Base-by-base conservation (phyloP, 2,888 invertebrate species). In the Colostygia pectinataria region DNA sequence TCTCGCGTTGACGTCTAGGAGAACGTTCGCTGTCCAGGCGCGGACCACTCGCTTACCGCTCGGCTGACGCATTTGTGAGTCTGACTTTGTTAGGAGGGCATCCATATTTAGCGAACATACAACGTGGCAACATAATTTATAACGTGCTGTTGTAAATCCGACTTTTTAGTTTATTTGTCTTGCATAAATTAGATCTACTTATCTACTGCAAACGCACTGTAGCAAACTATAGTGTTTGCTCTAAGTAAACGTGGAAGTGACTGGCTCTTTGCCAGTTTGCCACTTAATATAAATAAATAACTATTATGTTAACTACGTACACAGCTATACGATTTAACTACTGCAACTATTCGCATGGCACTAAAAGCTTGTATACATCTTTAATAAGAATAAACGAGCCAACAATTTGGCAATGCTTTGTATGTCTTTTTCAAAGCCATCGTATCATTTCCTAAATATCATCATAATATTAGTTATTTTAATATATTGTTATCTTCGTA, bases 281-380 rank as follows among this genome's bases (percentile, higher is more conserved):
- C 42, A 52, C 52, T 52, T 52, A 37, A 52, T 46, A 41, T 42
- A 39, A 34, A 52, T 46, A 46, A 38, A 52, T 39, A 41, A 43
- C 23, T 28, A 18, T 28, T 42, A 39, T 13, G 25, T 32, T 28
- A 38, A 32, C 32, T 45, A 39, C 8, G 6, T 20, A 20, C 1
- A 27, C 33, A 24, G n/a, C 18, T 33, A 34, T 41, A 23, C 20
- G 15, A 29, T 31, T 31, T 24, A 41, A 41, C 34, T 34, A 15
- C 7, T n/a, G 13, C 12, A 45, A 45, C 37, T 29, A 38, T 20
- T 33, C 9, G 28, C 32, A 39, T 14, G 24, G 10, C 18, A 24
- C 28, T 39, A 8, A 20, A 37, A 32, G 24, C 14, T 13, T 25
- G 10, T 24, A 9, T 14, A 15, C 20, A 6, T 25, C 24, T 10